Conservation (phyloP, 2,797 vertebrate genomes). For the Esox lucius region DNA sequence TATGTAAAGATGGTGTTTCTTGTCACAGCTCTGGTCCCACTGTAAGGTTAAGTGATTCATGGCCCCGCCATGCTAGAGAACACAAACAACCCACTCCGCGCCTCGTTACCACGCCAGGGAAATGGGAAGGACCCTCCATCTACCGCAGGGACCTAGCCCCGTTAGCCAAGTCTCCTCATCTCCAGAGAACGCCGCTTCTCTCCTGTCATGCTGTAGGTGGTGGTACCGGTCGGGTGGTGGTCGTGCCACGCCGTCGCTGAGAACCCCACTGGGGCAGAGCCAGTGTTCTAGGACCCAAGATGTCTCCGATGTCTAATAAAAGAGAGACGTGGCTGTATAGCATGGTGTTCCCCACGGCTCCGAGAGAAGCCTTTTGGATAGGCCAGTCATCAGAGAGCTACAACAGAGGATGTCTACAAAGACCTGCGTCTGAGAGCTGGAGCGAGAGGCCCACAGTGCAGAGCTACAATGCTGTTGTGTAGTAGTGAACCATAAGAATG, state of each 20-base stretch:
- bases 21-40: constrained; percentile 22
- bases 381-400: constrained; percentile 16
- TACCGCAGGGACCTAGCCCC: constrained; percentile 21
- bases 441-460: neutral
- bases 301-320: constrained; percentile 31
- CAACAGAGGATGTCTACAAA: neutral
- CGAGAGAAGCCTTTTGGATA: neutral
- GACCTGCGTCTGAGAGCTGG: constrained; percentile 2
- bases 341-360: neutral
- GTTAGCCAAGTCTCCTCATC: constrained; percentile 13
- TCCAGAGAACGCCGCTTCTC: constrained; percentile 22
- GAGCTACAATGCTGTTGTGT: neutral
- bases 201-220: constrained; percentile 31
- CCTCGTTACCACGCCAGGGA: constrained; percentile 1
- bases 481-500: neutral
- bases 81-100: constrained; percentile 28
- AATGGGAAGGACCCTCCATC: constrained; percentile 50
- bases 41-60: constrained; percentile 51
- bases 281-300: constrained; percentile 7
- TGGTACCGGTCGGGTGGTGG: constrained; percentile 18
- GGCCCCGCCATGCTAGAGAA: constrained; percentile 36
- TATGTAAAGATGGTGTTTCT: constrained; percentile 26
- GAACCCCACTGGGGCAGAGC: neutral
- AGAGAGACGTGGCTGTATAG: constrained; percentile 15
- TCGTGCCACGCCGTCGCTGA: constrained; percentile 30